Evolutionary conservation across 2,797 vertebrate genomes (phyloP).

Genomic region (Sebastes cheni): DNA sequence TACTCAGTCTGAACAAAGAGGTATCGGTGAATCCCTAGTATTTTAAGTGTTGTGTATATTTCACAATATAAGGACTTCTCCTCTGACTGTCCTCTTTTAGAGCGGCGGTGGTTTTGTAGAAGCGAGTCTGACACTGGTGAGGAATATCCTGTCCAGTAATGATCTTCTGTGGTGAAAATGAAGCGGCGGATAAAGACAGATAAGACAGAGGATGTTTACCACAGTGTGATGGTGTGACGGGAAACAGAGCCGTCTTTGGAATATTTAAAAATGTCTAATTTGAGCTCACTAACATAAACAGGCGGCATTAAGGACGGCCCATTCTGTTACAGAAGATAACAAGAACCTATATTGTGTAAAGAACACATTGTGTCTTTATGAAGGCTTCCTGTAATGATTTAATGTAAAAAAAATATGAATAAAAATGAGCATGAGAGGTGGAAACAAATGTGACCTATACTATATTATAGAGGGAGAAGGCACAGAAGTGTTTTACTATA

Average conservation of each 20-base stretch:
- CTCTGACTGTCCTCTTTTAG: neutral
- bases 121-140: conserved; percentile 1
- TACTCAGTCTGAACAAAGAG: too few species aligned
- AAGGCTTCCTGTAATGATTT: neutral
- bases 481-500: neutral
- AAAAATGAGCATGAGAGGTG: neutral
- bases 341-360: neutral
- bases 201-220: conserved; percentile 85
- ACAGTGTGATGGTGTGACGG: conserved; percentile 70
- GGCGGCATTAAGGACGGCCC: neutral
- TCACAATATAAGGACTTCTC: neutral
- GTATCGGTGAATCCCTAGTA: too few species aligned
- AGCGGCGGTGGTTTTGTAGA: neutral
- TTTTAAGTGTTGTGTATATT: neutral
- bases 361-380: neutral
- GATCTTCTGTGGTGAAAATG: conserved; percentile 56
- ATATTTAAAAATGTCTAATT: conserved; percentile 63
- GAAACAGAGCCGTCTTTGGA: conserved; percentile 69
- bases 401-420: neutral
- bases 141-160: conserved; percentile 59
- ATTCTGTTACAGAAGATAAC: neutral
- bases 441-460: neutral
- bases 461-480: neutral
- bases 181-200: conserved; percentile 59
- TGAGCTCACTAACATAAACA: conserved; percentile 66